Percentiles rank a stretch among this genome's conserved stretches.
phyloP scores from a whole-genome alignment of 2,113 vertebrate genomes.

The Sapajus apella region DNA sequence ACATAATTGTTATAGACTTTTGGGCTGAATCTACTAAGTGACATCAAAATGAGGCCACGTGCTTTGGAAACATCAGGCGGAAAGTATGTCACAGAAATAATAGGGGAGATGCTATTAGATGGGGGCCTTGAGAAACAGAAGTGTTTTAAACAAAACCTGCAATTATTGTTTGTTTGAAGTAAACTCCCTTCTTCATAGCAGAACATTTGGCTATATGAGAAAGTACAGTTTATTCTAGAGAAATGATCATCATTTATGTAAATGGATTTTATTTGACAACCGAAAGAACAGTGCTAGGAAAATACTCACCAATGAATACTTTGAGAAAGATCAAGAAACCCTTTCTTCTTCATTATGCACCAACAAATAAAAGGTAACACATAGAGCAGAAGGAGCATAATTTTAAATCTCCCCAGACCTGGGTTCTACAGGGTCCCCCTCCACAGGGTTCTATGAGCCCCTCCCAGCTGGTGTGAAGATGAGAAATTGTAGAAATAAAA shows the following conservation, averaged over 20 bases:
- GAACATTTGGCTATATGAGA: neutral
- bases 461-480: too few relatives aligned
- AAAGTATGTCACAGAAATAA: neutral
- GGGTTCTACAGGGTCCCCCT: neutral
- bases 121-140: neutral
- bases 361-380: neutral
- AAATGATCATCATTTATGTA: neutral
- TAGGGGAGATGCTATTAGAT: neutral
- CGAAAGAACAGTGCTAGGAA: neutral
- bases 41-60: neutral
- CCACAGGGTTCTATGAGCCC: too few relatives aligned
- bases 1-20: neutral
- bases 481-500: too few relatives aligned
- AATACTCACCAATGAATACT: constrained; percentile 7
- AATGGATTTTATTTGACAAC: neutral
- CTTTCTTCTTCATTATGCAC: neutral
- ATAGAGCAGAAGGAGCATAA: neutral
- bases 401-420: neutral
- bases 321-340: constrained; percentile 34
- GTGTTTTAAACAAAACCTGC: neutral
- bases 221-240: neutral
- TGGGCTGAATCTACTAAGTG: neutral
- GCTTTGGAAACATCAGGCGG: neutral
- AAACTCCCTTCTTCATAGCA: neutral
- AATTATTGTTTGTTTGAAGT: neutral